These are phyloP conservation scores for Drosophila dives DNA, from an alignment of 2,888 invertebrate genomes.

Conservation along the genomic window DNA sequence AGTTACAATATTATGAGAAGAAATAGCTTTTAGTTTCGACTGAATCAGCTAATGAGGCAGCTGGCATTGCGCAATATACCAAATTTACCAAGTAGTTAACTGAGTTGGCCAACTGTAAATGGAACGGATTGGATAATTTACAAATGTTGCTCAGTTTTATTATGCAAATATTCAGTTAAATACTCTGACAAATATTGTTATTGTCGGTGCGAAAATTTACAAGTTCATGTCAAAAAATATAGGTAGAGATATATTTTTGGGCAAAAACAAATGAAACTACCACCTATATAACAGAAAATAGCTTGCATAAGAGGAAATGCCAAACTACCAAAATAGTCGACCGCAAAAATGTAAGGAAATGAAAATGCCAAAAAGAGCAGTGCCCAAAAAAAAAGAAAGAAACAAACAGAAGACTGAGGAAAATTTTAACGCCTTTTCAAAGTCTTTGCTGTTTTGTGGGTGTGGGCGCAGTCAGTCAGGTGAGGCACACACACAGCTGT, in stretches of 20 bases:
- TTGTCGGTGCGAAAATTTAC: slow-evolving; percentile 67
- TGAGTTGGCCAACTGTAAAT: slow-evolving; percentile 17
- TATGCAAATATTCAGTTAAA: slow-evolving; percentile 7
- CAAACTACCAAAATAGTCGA: slow-evolving; percentile 20
- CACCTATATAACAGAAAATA: slow-evolving; percentile 9
- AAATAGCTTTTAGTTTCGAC: slow-evolving; percentile 10
- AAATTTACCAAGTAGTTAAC: slow-evolving; percentile 1
- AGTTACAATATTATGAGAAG: slow-evolving; percentile 14
- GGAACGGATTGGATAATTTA: slow-evolving; percentile 53
- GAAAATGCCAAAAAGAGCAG: slow-evolving; percentile 54
- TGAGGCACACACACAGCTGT: slow-evolving; percentile 40
- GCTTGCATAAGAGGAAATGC: slow-evolving; percentile 60
- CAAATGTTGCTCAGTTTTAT: not conserved
- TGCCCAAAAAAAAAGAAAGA: slow-evolving; percentile 18
- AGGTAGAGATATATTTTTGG: slow-evolving; percentile 3
- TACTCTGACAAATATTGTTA: slow-evolving; percentile 45
- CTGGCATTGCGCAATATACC: slow-evolving; percentile 28
- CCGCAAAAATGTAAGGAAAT: slow-evolving; percentile 59
- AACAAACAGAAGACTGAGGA: slow-evolving; percentile 16
- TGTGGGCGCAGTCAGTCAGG: slow-evolving; percentile 65
- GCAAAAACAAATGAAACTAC: slow-evolving; percentile 43
- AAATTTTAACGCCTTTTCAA: slow-evolving; percentile 27
- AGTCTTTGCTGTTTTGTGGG: slow-evolving; percentile 19
- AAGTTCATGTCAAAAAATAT: slow-evolving; percentile 53
- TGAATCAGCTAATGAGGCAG: slow-evolving; percentile 15